phyloP scores from a whole-genome alignment of 2,113 vertebrate species.

The Platichthys stellatus region DNA sequence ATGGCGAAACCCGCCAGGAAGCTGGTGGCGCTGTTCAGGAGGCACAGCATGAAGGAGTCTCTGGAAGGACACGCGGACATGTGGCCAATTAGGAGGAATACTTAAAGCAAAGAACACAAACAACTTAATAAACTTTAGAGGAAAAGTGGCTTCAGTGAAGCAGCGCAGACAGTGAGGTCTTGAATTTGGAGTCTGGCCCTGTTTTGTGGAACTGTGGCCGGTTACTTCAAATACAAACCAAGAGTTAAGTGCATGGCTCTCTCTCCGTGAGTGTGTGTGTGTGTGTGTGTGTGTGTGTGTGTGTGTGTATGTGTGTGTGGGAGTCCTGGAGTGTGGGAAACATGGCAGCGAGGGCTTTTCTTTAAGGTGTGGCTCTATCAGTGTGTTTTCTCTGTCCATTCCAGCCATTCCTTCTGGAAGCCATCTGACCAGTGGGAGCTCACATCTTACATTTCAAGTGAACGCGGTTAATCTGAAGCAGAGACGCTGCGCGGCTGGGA shows the following conservation, averaged over 20 bases:
- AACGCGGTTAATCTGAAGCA: constrained; percentile 4
- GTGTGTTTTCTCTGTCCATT: constrained; percentile 74
- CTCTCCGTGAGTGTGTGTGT: constrained; percentile 1
- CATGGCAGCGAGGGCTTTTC: constrained; percentile 56
- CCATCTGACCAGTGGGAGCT: constrained; percentile 44
- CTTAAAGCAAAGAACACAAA: neutral
- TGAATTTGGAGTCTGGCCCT: constrained; percentile 7
- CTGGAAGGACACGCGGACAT: constrained; percentile 49
- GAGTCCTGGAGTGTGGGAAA: constrained; percentile 65
- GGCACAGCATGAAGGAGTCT: constrained; percentile 78
- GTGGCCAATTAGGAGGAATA: neutral
- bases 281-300: constrained; percentile 28
- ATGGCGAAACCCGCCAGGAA: constrained; percentile 83
- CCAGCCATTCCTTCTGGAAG: constrained; percentile 71
- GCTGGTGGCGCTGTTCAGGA: constrained; percentile 82
- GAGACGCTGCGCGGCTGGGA: neutral
- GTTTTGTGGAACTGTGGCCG: constrained; percentile 7
- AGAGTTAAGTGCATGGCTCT: constrained; percentile 15
- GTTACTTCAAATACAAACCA: constrained; percentile 9
- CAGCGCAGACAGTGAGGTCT: neutral
- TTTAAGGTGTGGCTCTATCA: constrained; percentile 68
- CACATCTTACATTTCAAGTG: constrained; percentile 29
- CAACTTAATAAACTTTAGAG: neutral
- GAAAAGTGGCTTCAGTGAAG: neutral
- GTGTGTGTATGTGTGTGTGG: neutral